These are phyloP conservation scores for Brachionus manjavacas DNA, from an alignment of 1,140 invertebrate species.

Conservation along the genomic window DNA sequence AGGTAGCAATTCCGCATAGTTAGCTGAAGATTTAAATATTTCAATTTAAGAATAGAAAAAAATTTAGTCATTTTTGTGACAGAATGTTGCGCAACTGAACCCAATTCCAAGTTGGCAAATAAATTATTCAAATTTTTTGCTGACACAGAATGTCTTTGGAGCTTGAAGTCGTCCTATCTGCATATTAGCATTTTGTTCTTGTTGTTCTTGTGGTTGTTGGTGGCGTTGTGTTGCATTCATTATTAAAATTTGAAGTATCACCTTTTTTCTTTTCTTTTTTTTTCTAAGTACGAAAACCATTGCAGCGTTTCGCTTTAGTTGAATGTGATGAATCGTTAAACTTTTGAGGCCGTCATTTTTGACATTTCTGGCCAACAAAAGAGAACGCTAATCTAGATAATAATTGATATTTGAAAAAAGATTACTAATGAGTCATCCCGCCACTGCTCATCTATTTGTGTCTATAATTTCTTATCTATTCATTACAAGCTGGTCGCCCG, in stretches of 20 bases:
- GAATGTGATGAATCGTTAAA: not conserved
- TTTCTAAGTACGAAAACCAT: not conserved
- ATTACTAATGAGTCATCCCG: conserved; percentile 4
- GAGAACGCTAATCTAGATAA: conserved; percentile 25
- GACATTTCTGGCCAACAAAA: not conserved
- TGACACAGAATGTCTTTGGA: not conserved
- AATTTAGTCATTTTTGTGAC: not conserved
- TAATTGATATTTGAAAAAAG: conserved; percentile 33
- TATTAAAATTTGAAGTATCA: conserved; percentile 28
- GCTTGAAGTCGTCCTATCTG: not conserved
- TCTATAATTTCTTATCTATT: conserved; percentile 25
- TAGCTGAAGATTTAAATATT: too few relatives aligned
- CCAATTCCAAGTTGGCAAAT: not conserved
- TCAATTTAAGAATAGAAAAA: not conserved
- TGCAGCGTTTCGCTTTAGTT: conserved; percentile 12
- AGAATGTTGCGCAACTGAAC: not conserved
- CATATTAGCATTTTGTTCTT: not conserved
- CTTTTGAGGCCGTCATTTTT: not conserved
- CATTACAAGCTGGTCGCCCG: not conserved
- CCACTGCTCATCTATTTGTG: not conserved
- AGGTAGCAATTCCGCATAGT: not conserved
- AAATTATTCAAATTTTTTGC: conserved; percentile 2
- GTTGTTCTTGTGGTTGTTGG: not conserved
- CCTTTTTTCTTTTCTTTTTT: not conserved
- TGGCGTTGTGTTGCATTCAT: not conserved